Conservation (phyloP, 2,113 vertebrate genomes). For the Platanista minor region DNA sequence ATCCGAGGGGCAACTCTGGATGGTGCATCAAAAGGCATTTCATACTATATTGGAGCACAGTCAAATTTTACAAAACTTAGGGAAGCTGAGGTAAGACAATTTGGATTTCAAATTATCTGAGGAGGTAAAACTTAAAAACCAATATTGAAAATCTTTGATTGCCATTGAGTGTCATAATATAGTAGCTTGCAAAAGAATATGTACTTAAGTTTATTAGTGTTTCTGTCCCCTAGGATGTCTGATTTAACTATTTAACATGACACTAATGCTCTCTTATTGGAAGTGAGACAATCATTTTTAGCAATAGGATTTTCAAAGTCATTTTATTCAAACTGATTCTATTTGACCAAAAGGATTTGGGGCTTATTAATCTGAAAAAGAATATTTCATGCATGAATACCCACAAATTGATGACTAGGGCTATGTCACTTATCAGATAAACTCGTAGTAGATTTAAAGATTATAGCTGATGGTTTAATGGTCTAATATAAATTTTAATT, state of each 20-base stretch:
- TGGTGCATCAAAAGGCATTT: conserved; percentile 91
- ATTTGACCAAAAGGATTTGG: background rate
- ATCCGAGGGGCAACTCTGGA: conserved; percentile 92
- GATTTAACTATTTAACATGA: background rate
- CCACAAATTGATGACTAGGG: background rate
- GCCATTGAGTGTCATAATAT: background rate
- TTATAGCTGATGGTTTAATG: background rate
- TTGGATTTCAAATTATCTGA: conserved; percentile 5
- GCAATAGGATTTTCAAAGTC: background rate
- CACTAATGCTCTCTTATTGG: background rate
- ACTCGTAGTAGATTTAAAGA: background rate
- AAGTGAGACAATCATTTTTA: background rate
- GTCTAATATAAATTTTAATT: background rate
- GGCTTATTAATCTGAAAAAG: background rate
- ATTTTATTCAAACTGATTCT: conserved; percentile 12
- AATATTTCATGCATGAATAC: background rate
- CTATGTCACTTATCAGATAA: background rate
- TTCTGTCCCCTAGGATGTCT: conserved; percentile 20
- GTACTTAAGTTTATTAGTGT: conserved; percentile 8
- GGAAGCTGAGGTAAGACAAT: conserved; percentile 87
- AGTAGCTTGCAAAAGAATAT: background rate
- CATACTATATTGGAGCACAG: conserved; percentile 92
- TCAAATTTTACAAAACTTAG: conserved; percentile 92
- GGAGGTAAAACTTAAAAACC: background rate
- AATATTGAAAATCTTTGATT: background rate